Conservation (phyloP, 2,113 vertebrate genomes). For the Ptychochromis oligacanthus region DNA sequence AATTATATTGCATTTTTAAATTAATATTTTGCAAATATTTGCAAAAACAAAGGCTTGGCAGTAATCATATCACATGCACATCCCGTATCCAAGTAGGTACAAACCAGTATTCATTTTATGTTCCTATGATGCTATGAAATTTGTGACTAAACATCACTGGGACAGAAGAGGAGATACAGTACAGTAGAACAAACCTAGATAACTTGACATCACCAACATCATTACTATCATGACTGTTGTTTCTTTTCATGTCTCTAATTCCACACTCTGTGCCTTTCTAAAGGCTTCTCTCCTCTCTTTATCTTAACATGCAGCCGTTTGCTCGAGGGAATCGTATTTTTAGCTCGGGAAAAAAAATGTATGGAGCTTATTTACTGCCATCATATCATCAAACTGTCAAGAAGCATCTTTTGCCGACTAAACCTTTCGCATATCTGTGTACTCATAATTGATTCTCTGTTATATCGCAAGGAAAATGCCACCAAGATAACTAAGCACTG, state of each 20-base stretch:
- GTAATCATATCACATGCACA: background rate
- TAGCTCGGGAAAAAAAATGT: conserved; percentile 57
- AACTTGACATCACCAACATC: conserved; percentile 22
- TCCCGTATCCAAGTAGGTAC: background rate
- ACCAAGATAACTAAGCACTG: conserved; percentile 75
- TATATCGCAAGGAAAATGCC: conserved; percentile 78
- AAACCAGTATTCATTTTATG: background rate
- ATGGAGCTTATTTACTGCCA: conserved; percentile 73
- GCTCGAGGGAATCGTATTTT: conserved; percentile 74
- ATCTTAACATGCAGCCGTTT: conserved; percentile 72
- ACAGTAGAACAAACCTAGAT: background rate
- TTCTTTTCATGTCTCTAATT: conserved; percentile 56
- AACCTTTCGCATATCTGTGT: conserved; percentile 78
- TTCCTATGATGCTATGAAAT: background rate
- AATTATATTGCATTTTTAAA: background rate
- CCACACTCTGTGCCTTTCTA: conserved; percentile 56
- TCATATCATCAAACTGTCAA: conserved; percentile 80
- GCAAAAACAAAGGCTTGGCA: background rate
- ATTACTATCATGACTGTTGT: conserved; percentile 51
- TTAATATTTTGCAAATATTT: background rate
- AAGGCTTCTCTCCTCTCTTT: conserved; percentile 54
- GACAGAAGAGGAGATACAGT: background rate
- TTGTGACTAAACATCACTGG: background rate
- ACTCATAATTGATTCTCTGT: conserved; percentile 84
- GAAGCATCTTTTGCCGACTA: conserved; percentile 75